A percentile compares a stretch with the other conserved stretches of the same genome.
phyloP scores from a whole-genome alignment of 2,888 invertebrate species.

The Cordilura impudica region DNA sequence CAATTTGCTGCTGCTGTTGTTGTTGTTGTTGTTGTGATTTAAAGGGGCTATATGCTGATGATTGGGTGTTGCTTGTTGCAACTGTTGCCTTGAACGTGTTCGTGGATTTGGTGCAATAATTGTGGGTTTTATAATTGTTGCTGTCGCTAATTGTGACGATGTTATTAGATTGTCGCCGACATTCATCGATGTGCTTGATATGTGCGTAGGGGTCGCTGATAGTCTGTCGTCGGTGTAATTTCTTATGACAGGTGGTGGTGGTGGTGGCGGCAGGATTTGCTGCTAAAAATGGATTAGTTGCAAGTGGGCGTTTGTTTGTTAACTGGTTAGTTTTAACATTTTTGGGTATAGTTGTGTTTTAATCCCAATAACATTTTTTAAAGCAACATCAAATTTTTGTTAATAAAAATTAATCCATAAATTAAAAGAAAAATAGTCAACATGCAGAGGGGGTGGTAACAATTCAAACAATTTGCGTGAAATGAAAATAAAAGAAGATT shows the following conservation, averaged over 20 bases:
- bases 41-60: constrained; percentile 59
- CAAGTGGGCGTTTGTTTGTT: constrained; percentile 60
- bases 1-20: constrained; percentile 54
- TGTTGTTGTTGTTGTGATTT: constrained; percentile 65
- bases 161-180: constrained; percentile 59
- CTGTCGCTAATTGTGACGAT: constrained; percentile 31
- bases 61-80: constrained; percentile 59
- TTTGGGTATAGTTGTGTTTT: constrained; percentile 49
- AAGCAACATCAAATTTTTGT: constrained; percentile 29
- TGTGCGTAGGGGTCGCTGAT: constrained; percentile 75
- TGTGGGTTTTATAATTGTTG: constrained; percentile 63
- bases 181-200: constrained; percentile 69
- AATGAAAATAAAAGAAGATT: constrained; percentile 43
- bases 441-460: constrained; percentile 31
- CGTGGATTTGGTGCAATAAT: constrained; percentile 67
- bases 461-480: constrained; percentile 26
- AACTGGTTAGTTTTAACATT: constrained; percentile 66
- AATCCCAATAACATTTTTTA: constrained; percentile 47
- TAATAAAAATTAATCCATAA: constrained; percentile 40
- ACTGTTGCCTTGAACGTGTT: constrained; percentile 67
- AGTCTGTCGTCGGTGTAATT: constrained; percentile 73
- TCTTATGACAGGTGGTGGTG: constrained; percentile 69
- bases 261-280: constrained; percentile 68
- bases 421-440: constrained; percentile 46
- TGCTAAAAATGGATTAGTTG: constrained; percentile 78